phyloP scores from a whole-genome alignment of 2,113 vertebrate genomes.

The Talpa occidentalis region DNA sequence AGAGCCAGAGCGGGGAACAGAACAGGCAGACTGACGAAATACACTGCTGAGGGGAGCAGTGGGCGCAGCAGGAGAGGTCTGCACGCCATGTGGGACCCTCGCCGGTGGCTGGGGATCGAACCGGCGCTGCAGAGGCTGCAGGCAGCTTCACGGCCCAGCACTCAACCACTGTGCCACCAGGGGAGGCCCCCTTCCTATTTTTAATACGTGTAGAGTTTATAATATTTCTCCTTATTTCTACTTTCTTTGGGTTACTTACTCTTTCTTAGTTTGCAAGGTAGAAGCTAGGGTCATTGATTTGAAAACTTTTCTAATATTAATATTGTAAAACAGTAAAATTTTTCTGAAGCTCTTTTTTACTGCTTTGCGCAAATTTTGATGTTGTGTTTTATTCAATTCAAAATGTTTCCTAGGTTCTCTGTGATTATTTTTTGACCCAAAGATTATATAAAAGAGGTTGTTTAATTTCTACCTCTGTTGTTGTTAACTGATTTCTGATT shows the following conservation, averaged over 20 bases:
- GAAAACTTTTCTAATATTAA: neutral
- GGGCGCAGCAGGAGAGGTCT: too few species aligned
- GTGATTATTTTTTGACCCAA: neutral
- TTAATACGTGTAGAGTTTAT: neutral
- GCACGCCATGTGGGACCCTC: too few species aligned
- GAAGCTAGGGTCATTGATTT: neutral
- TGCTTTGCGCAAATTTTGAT: neutral
- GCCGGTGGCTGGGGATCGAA: too few species aligned
- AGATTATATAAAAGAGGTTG: neutral
- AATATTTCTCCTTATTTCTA: neutral
- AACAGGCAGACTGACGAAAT: too few species aligned
- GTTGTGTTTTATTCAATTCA: neutral
- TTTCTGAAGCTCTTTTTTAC: neutral
- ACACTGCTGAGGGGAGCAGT: too few species aligned
- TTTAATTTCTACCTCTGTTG: neutral
- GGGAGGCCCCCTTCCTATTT: too few species aligned
- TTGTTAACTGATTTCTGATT: neutral
- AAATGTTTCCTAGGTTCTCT: neutral
- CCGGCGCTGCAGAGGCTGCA: too few species aligned
- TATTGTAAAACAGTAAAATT: neutral
- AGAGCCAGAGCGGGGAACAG: too few species aligned
- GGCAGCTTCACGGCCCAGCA: too few species aligned
- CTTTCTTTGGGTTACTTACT: neutral
- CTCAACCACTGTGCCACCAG: too few species aligned
- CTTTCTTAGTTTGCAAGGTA: neutral